These are phyloP conservation scores for Apostichopus japonicus DNA, from an alignment of 35 echinoderm and acorn worm genomes.

Conservation along the genomic window DNA sequence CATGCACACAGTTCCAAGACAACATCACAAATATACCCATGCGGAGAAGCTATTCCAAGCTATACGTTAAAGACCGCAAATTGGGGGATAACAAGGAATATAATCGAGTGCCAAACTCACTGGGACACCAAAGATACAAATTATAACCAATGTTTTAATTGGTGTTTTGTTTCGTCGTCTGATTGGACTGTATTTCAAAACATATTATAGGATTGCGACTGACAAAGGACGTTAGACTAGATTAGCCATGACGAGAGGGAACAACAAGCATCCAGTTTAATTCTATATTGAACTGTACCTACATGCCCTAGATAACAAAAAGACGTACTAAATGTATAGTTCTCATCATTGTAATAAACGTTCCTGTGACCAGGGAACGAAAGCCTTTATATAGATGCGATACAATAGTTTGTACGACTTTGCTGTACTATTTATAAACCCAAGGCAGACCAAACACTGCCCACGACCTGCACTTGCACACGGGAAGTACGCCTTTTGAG, in stretches of 20 bases:
- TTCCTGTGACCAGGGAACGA: no score
- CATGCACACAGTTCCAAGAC: no score
- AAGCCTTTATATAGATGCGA: no score
- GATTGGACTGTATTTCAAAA: conserved; percentile 38
- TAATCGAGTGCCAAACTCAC: no score
- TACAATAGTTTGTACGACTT: no score
- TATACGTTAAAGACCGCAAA: no score
- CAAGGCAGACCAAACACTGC: no score
- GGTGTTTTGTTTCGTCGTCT: conserved; percentile 38
- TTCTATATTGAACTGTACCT: not conserved
- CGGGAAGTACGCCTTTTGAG: no score
- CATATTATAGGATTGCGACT: not conserved
- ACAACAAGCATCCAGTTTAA: not conserved
- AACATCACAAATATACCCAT: not conserved
- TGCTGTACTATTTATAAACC: no score
- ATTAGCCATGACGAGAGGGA: not conserved
- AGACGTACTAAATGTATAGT: not conserved
- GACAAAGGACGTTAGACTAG: conserved; percentile 1
- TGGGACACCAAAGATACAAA: not conserved
- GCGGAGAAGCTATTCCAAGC: not conserved
- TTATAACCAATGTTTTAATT: conserved; percentile 48
- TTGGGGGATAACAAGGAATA: no score
- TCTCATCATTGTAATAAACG: not conserved
- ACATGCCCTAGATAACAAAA: not conserved
- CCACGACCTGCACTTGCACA: no score